Conservation (phyloP, 1,140 invertebrate genomes). For the Tyrophagus putrescentiae region DNA sequence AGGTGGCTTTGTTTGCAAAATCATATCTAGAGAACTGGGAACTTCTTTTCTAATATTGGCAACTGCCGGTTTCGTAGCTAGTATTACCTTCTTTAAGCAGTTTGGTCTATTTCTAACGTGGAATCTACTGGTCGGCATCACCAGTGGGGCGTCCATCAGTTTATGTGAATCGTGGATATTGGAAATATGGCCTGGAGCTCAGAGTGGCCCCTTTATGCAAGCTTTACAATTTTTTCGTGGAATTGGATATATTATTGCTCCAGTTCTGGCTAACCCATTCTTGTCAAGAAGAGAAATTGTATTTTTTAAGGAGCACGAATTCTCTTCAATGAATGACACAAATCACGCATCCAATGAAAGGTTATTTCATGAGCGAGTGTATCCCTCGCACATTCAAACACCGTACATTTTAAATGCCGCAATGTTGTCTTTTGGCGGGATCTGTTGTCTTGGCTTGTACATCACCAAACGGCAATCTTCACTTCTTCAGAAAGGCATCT, state of each 20-base stretch:
- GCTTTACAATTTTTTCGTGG: slow-evolving; percentile 21
- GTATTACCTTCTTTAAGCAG: slow-evolving; percentile 6
- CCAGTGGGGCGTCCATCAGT: slow-evolving; percentile 6
- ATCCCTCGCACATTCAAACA: neutral
- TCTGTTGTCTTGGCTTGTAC: neutral
- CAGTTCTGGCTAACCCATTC: slow-evolving; percentile 14
- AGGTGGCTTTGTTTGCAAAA: slow-evolving; percentile 21
- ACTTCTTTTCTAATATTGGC: neutral
- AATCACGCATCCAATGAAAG: neutral
- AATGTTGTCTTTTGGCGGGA: neutral
- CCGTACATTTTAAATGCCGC: neutral
- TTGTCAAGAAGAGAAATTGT: slow-evolving; percentile 15
- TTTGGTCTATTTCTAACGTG: slow-evolving; percentile 4
- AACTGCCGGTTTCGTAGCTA: neutral
- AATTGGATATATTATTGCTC: slow-evolving; percentile 20
- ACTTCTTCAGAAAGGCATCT: neutral
- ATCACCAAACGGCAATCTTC: neutral
- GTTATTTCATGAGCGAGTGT: neutral
- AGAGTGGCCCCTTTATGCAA: slow-evolving; percentile 19
- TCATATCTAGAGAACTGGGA: slow-evolving; percentile 5
- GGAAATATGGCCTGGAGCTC: slow-evolving; percentile 15
- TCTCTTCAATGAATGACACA: too few species aligned
- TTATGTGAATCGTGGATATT: slow-evolving; percentile 17
- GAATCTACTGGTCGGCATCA: slow-evolving; percentile 1
- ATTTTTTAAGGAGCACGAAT: neutral